Evolutionary conservation across 2,797 vertebrate species (phyloP).

Genomic region (Hippopotamyrus pictus): DNA sequence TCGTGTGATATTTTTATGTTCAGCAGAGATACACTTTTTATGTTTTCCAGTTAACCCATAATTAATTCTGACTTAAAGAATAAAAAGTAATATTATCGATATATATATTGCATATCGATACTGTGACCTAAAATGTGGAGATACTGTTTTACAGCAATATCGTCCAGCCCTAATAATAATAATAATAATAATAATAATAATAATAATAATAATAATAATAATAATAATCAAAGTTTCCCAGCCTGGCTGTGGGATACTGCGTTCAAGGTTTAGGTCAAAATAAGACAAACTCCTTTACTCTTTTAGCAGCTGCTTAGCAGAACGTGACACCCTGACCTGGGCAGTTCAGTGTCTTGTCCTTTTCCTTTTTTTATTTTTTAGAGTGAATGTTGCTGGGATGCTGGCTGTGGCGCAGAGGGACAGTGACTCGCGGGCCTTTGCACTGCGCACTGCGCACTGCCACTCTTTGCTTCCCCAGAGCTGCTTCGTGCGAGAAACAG

Average conservation of each 20-base stretch:
- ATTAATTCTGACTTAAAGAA: no score
- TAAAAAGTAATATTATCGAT: no score
- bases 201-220: background rate
- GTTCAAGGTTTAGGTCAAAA: background rate
- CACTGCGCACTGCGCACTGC: background rate
- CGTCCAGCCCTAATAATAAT: background rate
- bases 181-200: background rate
- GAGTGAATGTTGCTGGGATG: background rate
- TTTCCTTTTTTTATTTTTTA: background rate
- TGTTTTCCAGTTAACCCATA: no score
- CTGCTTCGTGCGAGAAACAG: background rate
- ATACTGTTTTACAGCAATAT: background rate
- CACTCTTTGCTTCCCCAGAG: background rate
- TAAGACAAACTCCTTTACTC: background rate
- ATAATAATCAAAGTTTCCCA: background rate
- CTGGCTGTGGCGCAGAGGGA: background rate
- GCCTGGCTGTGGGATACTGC: background rate
- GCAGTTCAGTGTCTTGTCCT: background rate
- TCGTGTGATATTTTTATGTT: no score
- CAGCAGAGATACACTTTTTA: no score
- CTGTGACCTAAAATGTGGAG: background rate
- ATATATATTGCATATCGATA: no score
- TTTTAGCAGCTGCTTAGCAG: background rate
- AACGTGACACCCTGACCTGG: background rate
- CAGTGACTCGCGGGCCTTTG: background rate